Evolutionary conservation across 2,888 invertebrate genomes (phyloP), one percentile per base, ranked within the genome.

Genomic region (Bellardia bayeri): DNA sequence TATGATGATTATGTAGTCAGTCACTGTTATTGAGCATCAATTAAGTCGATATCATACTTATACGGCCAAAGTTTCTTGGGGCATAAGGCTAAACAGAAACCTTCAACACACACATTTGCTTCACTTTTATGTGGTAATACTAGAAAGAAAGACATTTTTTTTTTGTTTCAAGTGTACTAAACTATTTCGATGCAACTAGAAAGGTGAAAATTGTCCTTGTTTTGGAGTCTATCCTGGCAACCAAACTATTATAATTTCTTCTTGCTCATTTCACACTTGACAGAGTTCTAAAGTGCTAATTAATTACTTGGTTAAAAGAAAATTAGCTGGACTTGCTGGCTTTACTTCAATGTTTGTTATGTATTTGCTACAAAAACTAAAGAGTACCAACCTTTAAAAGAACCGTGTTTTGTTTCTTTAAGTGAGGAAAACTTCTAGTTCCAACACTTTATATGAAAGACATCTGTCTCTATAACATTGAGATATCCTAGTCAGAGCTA

Each of bases 21-120:
- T 82, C 58, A 72, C 64, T 66, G 63, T 33, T 74, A 83, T 72
- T 86, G 79, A 82, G 82, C 86, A 80, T 80, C 88, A 88, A 88
- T 88, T 88, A 88, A 88, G 54, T 85, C 40, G 75, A 80, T 83
- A 80, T 6, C 69, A 33, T 61, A 6, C n/a, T 4, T 63, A 23
- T 23, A 23, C 23, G 9, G 33, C 14, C 30, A 45, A 45, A 45
- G 13, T 40, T 63, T 33, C n/a, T 33, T 37, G 4, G 37, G 37
- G 37, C 37, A 6, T 37, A 37, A 37, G 37, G 37, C 37, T 23
- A 23, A 37, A 5, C 37, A 37, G 37, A 2, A 13, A 45, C 13
- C 45, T 13, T 45, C 13, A 45, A 45, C 45, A 33, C 30, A 51
- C 33, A 6, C 6, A 6, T 37, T 56, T 37, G 58, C 54, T 69